Percentiles rank a stretch among this genome's conserved stretches.
Evolutionary conservation across 1,140 invertebrate species (phyloP).

Genomic region (Drosophila ananassae): DNA sequence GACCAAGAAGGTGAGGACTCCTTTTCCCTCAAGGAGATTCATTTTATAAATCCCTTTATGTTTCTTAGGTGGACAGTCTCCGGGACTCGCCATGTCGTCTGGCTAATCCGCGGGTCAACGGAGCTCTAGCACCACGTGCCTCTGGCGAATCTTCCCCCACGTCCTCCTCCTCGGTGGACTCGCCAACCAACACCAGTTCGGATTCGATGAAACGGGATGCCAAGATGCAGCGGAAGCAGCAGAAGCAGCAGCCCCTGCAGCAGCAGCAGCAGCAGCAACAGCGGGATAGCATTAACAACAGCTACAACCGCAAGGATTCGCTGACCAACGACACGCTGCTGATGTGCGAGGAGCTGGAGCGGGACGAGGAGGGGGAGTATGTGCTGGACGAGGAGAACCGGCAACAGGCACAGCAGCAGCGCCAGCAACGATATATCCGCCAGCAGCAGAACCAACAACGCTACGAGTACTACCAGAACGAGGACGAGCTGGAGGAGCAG

Average conservation of each 20-base stretch:
- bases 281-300: conserved; percentile 78
- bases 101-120: conserved; percentile 65
- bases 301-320: conserved; percentile 75
- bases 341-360: conserved; percentile 76
- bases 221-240: conserved; percentile 54
- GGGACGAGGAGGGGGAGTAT: conserved; percentile 63
- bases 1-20: conserved; percentile 86
- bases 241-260: conserved; percentile 43
- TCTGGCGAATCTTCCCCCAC: conserved; percentile 84
- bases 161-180: conserved; percentile 84
- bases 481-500: conserved; percentile 63
- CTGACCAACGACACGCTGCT: conserved; percentile 77
- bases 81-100: conserved; percentile 83
- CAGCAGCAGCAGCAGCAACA: conserved; percentile 60
- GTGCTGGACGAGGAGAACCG: conserved; percentile 51
- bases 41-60: not conserved
- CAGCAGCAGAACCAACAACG: conserved; percentile 64
- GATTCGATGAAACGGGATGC: conserved; percentile 74
- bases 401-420: conserved; percentile 56
- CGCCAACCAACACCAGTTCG: conserved; percentile 74
- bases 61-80: conserved; percentile 84
- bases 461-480: conserved; percentile 77
- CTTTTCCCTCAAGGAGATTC: too few species aligned
- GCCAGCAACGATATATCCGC: conserved; percentile 56
- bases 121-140: conserved; percentile 84